Conservation (phyloP, 2,888 invertebrate species). For the Geotrupes spiniger region DNA sequence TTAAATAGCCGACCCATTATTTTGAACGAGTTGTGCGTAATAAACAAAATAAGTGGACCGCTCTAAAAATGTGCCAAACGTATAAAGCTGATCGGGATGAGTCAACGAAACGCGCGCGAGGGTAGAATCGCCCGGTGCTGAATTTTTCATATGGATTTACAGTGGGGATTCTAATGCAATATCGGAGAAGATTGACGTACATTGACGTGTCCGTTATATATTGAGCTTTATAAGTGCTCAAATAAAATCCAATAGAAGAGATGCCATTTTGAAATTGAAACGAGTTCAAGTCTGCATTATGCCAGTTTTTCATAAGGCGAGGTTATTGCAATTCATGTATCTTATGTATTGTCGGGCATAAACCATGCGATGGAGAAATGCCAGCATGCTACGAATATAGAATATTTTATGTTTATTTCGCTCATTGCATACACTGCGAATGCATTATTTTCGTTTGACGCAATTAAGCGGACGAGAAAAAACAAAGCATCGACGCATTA, state of each 20-base stretch:
- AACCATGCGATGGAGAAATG: conserved; percentile 40
- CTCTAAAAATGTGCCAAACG: neutral
- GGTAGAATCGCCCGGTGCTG: conserved; percentile 22
- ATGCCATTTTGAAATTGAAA: conserved; percentile 40
- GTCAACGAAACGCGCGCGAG: conserved; percentile 17
- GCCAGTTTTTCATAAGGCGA: conserved; percentile 41
- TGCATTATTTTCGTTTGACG: conserved; percentile 15
- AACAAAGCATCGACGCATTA: neutral
- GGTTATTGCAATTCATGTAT: conserved; percentile 34
- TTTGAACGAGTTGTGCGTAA: too few relatives aligned
- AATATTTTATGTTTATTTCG: conserved; percentile 21
- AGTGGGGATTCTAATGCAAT: conserved; percentile 8
- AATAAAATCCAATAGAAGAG: conserved; percentile 21
- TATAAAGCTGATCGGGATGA: conserved; percentile 27
- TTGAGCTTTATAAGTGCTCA: conserved; percentile 3
- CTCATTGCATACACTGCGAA: conserved; percentile 14
- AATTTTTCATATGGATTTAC: conserved; percentile 24
- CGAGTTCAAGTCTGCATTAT: conserved; percentile 39
- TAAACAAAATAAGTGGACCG: too few relatives aligned
- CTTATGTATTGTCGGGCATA: conserved; percentile 34
- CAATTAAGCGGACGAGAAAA: neutral
- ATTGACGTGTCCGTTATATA: conserved; percentile 1
- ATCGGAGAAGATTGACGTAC: conserved; percentile 7
- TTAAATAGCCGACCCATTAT: too few relatives aligned
- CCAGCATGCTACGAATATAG: conserved; percentile 25